Base-by-base conservation (phyloP, 2,113 vertebrate species). In the Ceuthmochares aereus region DNA sequence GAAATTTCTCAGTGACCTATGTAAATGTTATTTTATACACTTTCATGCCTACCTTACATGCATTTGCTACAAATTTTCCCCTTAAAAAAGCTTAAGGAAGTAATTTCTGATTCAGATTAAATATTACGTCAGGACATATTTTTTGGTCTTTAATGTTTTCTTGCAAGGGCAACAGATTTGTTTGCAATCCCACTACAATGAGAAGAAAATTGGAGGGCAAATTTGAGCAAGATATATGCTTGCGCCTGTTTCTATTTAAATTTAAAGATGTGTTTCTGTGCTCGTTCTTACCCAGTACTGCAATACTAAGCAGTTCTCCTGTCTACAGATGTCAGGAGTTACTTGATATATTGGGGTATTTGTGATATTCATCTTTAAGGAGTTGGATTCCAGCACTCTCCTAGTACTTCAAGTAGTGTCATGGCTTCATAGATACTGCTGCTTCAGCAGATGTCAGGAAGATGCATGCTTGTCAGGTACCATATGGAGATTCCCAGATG, bases 401-500 rank as follows among this genome's bases (percentile, higher is more conserved):
- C 20, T 27, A 63, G 49, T 40, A 79, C 58, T 74, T 79, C 67
- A 23, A 40, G 88, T 37, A 84, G 63, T 27, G 47, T 59, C 59
- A 22, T 2, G 1, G 42, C 52, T 92, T 58, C 10, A 3, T 68
- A 86, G 95, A 88, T 92, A 66, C 17, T 69, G 55, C 72, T 88
- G 82, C 59, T 85, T 62, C 68, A 92, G 83, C 88, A 96, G 51
- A 92, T 63, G 96, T 70, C 75, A 90, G 79, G 86, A 90, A 93
- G 29, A 29, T 3, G 0, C 37, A 51, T 37, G 63, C 68, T 66
- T 62, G 83, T 90, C 83, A 83, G 72, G 79, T 74, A 34, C 63
- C 90, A 63, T 6, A 7, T n/a, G 60, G 42, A 84, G 63, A 63
- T 62, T 78, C 76, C 95, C 86, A 78, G 5, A 74, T 80, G 22